phyloP scores from a whole-genome alignment of 2,113 vertebrate species.

The Pagrus major region DNA sequence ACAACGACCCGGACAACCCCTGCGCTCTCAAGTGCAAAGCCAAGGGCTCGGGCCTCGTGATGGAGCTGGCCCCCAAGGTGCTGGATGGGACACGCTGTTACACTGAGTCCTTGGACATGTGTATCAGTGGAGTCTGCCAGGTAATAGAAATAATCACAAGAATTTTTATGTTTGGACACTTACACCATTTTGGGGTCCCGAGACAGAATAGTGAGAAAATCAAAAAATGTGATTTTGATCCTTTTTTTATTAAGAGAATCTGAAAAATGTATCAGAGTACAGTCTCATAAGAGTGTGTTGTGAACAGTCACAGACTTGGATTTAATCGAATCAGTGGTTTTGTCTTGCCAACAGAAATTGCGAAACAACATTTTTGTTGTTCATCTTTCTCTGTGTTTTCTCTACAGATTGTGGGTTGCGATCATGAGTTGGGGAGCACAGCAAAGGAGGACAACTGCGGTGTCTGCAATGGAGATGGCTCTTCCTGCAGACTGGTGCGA shows the following conservation, averaged over 20 bases:
- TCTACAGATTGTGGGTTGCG: slow-evolving; percentile 95
- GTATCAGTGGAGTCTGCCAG: slow-evolving; percentile 96
- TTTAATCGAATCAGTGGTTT: slow-evolving; percentile 40
- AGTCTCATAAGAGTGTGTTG: neutral
- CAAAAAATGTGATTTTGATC: slow-evolving; percentile 3
- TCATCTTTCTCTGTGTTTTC: neutral
- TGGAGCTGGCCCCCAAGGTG: slow-evolving; percentile 96
- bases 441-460: slow-evolving; percentile 97
- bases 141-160: slow-evolving; percentile 74
- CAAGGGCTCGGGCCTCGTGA: slow-evolving; percentile 85
- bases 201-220: neutral
- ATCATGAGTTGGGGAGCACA: slow-evolving; percentile 93
- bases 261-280: neutral
- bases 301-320: neutral
- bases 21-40: slow-evolving; percentile 95
- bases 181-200: neutral
- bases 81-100: slow-evolving; percentile 97
- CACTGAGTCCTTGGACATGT: slow-evolving; percentile 97
- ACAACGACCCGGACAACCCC: slow-evolving; percentile 94
- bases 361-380: slow-evolving; percentile 20
- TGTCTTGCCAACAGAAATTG: slow-evolving; percentile 37
- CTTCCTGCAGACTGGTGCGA: slow-evolving; percentile 94
- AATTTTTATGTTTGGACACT: slow-evolving; percentile 7
- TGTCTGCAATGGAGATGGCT: slow-evolving; percentile 94
- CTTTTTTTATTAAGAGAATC: neutral